Evolutionary conservation across 2,888 invertebrate species (phyloP), one percentile per base, ranked within the genome.

Genomic region (Antheraea yamamai): DNA sequence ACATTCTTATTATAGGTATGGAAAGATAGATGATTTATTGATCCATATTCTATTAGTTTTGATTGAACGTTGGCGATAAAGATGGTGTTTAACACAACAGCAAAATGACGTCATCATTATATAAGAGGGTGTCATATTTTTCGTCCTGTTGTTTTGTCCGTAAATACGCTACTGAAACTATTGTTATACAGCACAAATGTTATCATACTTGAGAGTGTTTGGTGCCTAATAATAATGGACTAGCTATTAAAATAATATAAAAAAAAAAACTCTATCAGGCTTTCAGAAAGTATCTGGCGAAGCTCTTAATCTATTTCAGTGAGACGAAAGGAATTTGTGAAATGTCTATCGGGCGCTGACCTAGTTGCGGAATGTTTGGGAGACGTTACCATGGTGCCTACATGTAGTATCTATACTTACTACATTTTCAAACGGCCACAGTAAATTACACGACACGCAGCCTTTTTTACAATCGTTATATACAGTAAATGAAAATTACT

Each of bases 351-450:
- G 80, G 83, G 66, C 84, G 83, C 79, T 83, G 90, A 88, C 89
- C 89, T 81, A 88, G 85, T 84, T 90, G 73, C 74, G 85, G 88
- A 91, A 90, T 93, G 92, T 93, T 93, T 92, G 89, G 83, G 78
- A 80, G 80, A 81, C 81, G 92, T 92, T 91, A 85, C 90, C 85
- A 92, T 92, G 90, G 83, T 81, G 55, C 73, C 68, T 47, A 35
- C 55, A 20, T 70, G 39, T 39, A n/a, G 70, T 70, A 16, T 70
- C 70, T 70, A 70, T 39, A 39, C 70, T 66, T 66, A 20, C 26
- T 30, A 66, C 16, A 39, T 39, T 70, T 70, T 39, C 39, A n/a
- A 39, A 23, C 70, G 39, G 20, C 10, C 4, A n/a, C 3, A 39
- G n/a, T 70, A 39, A 70, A 39, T 70, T 70, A 70, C 35, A 20